Base-by-base conservation (phyloP, 2,113 vertebrate species). In the Elaphurus davidianus region DNA sequence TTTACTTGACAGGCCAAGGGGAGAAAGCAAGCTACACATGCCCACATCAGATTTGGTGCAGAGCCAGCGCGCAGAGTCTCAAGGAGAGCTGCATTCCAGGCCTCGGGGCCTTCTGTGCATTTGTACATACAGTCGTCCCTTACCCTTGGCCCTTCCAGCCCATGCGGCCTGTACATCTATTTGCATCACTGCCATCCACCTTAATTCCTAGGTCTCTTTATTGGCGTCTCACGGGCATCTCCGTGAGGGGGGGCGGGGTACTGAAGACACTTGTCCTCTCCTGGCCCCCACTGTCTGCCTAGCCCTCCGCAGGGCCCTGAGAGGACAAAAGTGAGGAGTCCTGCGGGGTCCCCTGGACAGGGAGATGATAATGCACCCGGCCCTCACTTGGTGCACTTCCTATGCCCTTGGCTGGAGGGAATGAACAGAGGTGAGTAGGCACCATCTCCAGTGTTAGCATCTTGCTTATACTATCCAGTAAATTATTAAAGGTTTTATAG, bases 61-160 rank as follows among this genome's bases (percentile, higher is more conserved):
- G 10, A 62, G 54, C 5, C 3, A 27, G 16, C 3, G 0, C 5
- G 3, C 1, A 13, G 28, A 14, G 3, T 87, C 23, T 27, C 57
- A 50, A 36, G 21, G 12, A 55, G 30, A 40, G 40, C 4, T 74
- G 47, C 11, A 7, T 15, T 60, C n/a, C 23, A 76, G 60, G 62
- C 36, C 5, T 16, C 3, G 16, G 6, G 13, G 21, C 52, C 60
- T 30, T 67, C 21, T 62, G 11, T 52, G 19, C 16, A 12, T 50
- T 60, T 25, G 15, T 30, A 7, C 60, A 25, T 55, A 33, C 21
- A 27, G 9, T n/a, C 1, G 0, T 82, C 30, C 11, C 79, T 82
- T n/a, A 82, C 27, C 36, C 11, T 33, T 11, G 16, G 45, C 45
- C 45, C 78, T 50, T 47, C 2, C 16, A 50, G 45, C 5, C 16